phyloP scores from a whole-genome alignment of 2,888 invertebrate genomes.

The Horisme vitalbata region DNA sequence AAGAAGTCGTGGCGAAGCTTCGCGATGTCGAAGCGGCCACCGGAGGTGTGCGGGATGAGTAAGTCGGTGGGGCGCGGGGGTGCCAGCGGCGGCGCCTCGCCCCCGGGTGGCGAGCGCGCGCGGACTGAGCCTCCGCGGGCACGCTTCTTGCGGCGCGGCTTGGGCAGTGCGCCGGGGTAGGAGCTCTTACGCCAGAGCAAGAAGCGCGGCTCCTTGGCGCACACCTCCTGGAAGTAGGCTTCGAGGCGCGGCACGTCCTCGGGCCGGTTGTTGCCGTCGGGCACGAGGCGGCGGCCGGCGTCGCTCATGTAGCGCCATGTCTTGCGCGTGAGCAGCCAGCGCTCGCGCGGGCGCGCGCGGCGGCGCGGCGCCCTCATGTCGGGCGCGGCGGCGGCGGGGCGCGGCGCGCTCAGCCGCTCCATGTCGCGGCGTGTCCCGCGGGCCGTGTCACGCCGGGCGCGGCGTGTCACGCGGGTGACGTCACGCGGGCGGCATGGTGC shows the following conservation, averaged over 20 bases:
- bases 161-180: slow-evolving; percentile 88
- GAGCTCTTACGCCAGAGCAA: slow-evolving; percentile 92
- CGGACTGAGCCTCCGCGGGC: slow-evolving; percentile 87
- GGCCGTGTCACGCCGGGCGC: too few relatives aligned
- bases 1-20: slow-evolving; percentile 87
- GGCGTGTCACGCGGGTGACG: too few relatives aligned
- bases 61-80: slow-evolving; percentile 74
- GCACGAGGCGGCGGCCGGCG: slow-evolving; percentile 92
- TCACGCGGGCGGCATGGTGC: slow-evolving; percentile 42
- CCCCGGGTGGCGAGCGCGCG: slow-evolving; percentile 86
- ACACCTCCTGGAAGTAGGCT: slow-evolving; percentile 92
- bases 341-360: slow-evolving; percentile 84
- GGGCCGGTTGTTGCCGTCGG: slow-evolving; percentile 88
- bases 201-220: slow-evolving; percentile 89
- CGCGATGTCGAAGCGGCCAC: slow-evolving; percentile 86
- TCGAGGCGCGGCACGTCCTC: slow-evolving; percentile 92
- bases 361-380: slow-evolving; percentile 65
- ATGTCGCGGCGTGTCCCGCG: slow-evolving; percentile 49
- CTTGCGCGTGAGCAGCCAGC: slow-evolving; percentile 94
- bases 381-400: slow-evolving; percentile 51
- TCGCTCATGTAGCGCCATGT: slow-evolving; percentile 97
- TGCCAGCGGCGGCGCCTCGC: slow-evolving; percentile 66
- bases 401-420: slow-evolving; percentile 48
- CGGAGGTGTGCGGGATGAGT: slow-evolving; percentile 76
- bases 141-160: slow-evolving; percentile 80